Conservation (phyloP, 2,888 invertebrate species). For the Pyrrhia umbra region DNA sequence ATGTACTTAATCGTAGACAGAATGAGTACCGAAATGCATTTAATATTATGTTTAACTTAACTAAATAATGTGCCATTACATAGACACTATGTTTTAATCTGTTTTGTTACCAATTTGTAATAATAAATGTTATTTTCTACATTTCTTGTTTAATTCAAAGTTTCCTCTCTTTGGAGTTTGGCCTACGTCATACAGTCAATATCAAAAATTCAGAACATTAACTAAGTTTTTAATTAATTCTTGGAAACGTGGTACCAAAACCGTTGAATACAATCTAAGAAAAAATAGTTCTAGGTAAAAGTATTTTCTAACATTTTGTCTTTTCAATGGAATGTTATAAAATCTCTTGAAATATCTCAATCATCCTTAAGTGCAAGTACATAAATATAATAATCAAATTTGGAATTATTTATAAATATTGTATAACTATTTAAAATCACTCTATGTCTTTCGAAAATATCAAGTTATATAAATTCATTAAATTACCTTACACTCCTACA, state of each 20-base stretch:
- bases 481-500: conserved; percentile 21
- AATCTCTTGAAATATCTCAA: conserved; percentile 32
- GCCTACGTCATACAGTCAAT: no score
- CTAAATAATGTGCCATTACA: conserved; percentile 74
- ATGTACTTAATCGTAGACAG: conserved; percentile 52
- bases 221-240: background rate
- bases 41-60: conserved; percentile 66
- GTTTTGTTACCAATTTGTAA: conserved; percentile 73
- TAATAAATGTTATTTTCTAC: conserved; percentile 63
- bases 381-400: conserved; percentile 21
- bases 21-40: conserved; percentile 76
- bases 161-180: conserved; percentile 20
- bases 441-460: conserved; percentile 48
- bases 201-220: background rate
- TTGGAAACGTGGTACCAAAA: background rate
- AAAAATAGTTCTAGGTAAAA: conserved; percentile 8
- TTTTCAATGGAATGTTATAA: conserved; percentile 56
- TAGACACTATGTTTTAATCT: conserved; percentile 68
- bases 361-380: conserved; percentile 20
- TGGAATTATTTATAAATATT: conserved; percentile 36
- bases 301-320: conserved; percentile 34
- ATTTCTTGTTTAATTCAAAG: conserved; percentile 34
- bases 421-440: conserved; percentile 33
- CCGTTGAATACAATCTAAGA: conserved; percentile 7
- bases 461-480: conserved; percentile 18